Evolutionary conservation across 2,888 invertebrate species (phyloP).

Genomic region (Lamellibrachia columna): DNA sequence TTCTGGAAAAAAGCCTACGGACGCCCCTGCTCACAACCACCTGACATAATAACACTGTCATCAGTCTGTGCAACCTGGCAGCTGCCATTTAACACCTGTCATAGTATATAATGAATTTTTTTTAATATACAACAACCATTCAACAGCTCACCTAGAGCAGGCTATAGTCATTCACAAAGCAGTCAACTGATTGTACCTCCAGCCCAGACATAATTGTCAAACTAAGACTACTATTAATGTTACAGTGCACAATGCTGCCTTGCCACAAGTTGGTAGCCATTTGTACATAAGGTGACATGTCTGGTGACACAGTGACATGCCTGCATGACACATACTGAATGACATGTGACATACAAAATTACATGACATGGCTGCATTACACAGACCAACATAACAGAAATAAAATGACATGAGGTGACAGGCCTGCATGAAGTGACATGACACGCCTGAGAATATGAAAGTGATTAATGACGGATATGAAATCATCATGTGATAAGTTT

Average conservation of each 20-base stretch:
- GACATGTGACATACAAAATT: not conserved
- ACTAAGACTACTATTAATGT: not conserved
- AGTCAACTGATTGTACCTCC: not conserved
- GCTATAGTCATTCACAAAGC: not conserved
- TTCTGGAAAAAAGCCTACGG: not conserved
- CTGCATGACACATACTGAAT: not conserved
- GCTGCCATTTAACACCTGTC: not conserved
- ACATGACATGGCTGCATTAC: not conserved
- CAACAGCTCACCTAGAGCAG: not conserved
- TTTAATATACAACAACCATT: not conserved
- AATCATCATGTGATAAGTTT: not conserved
- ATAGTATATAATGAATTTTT: not conserved
- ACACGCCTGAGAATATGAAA: not conserved
- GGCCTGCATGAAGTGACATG: not conserved
- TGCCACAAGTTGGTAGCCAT: not conserved
- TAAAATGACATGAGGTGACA: not conserved
- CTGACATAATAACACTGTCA: not conserved
- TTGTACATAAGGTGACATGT: not conserved
- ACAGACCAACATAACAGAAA: too few species aligned
- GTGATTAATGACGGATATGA: not conserved
- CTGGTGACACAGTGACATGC: not conserved
- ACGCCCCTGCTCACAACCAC: not conserved
- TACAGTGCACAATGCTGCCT: not conserved
- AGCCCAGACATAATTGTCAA: not conserved
- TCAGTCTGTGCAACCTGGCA: not conserved